These are phyloP conservation scores for Callitettix versicolor DNA, from an alignment of 1,140 invertebrate genomes.

Conservation along the genomic window DNA sequence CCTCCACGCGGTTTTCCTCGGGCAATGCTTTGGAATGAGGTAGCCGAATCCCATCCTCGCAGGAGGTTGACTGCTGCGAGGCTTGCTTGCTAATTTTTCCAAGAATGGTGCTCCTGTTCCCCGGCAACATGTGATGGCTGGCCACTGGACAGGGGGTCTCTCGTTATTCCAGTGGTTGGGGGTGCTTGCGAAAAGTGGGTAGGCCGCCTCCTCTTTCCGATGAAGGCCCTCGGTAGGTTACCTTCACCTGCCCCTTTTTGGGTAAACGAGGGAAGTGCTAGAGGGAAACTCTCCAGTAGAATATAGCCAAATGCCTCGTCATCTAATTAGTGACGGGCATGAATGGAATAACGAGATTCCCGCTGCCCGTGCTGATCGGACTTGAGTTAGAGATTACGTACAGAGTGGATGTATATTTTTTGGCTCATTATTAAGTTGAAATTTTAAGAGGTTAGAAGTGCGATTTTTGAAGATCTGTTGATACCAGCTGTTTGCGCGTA, in stretches of 20 bases:
- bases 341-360: conserved; percentile 40
- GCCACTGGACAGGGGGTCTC: background rate
- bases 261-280: too few relatives aligned
- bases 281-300: too few relatives aligned
- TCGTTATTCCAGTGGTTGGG: background rate
- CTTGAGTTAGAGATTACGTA: too few relatives aligned
- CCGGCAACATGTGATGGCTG: background rate
- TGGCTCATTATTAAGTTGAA: too few relatives aligned
- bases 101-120: background rate
- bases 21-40: background rate
- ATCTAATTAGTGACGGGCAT: conserved; percentile 43
- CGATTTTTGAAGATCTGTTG: too few relatives aligned
- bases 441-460: too few relatives aligned
- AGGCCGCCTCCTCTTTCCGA: background rate
- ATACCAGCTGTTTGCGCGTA: too few relatives aligned
- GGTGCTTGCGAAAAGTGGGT: background rate
- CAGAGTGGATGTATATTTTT: too few relatives aligned
- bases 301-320: conserved; percentile 43
- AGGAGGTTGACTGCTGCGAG: background rate
- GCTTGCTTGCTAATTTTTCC: background rate
- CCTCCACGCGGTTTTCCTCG: conserved; percentile 1
- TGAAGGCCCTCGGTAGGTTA: background rate
- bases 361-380: too few relatives aligned
- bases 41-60: background rate
- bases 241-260: too few relatives aligned